Evolutionary conservation across 2,888 invertebrate genomes (phyloP), one percentile per base, ranked within the genome.

Genomic region (Diaprepes abbreviatus): DNA sequence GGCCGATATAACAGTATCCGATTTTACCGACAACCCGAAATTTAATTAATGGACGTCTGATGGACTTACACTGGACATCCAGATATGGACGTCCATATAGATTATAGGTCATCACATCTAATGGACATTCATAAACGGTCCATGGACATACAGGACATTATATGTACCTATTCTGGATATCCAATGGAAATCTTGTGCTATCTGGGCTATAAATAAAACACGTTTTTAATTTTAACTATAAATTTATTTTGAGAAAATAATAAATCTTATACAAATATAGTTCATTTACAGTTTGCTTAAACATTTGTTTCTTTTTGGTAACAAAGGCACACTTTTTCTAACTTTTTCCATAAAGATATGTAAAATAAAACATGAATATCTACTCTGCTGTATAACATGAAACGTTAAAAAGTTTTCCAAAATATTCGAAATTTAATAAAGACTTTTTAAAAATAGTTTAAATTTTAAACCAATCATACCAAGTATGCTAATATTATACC

Each of bases 211-310:
- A 24, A 45, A 45, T 24, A 28, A 48, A 48, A 48, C 28, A 14
- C 28, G 14, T 50, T 21, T 4, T 24, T 43, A 5, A 3, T 50
- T 65, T 71, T 74, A 78, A 78, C 76, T 79, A 77, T 75, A 78
- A 78, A 78, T 79, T 76, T 75, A 74, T 77, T 76, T 75, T 76
- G 76, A 73, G 76, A 79, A 79, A 79, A 80, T 79, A 80, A 80
- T 78, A 77, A 76, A 76, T 78, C 78, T 78, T 72, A 78, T 77
- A 80, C 78, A 80, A 80, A 80, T 80, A 80, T 80, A 80, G 75
- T 73, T 78, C 73, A 66, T 57, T 63, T 74, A 66, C 67, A 50
- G 76, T 76, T 75, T 74, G 76, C 74, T 74, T 76, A 74, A 74
- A 75, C 74, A 74, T 76, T 75, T 74, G 72, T 74, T 75, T 54